Evolutionary conservation across 2,113 vertebrate genomes (phyloP).

Genomic region (Chlamydotis undulata): DNA sequence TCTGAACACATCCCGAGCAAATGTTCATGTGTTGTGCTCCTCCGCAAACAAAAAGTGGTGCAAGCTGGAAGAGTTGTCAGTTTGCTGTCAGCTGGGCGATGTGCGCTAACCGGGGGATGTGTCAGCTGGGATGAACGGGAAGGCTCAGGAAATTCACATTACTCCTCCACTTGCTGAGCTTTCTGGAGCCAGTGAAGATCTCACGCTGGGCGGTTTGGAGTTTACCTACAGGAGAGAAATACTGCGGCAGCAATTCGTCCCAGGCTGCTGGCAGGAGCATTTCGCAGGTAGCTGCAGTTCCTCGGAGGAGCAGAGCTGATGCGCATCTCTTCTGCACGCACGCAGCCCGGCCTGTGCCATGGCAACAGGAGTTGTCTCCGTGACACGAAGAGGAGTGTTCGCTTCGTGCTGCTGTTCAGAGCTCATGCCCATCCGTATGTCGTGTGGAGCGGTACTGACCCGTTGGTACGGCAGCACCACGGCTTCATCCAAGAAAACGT

Average conservation of each 20-base stretch:
- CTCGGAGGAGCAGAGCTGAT: not conserved
- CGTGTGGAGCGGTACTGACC: not conserved
- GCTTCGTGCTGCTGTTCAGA: not conserved
- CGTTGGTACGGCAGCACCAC: not conserved
- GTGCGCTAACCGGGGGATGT: not conserved
- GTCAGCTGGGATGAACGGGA: not conserved
- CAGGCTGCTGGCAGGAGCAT: not conserved
- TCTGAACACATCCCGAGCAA: not conserved
- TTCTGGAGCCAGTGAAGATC: not conserved
- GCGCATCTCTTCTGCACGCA: not conserved
- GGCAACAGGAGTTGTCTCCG: not conserved
- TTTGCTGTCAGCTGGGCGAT: not conserved
- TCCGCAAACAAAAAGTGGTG: not conserved
- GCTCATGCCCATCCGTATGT: not conserved
- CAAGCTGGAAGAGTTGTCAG: not conserved
- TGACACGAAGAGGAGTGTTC: conserved; percentile 1
- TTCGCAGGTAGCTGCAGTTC: not conserved
- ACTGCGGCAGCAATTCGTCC: not conserved
- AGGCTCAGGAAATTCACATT: not conserved
- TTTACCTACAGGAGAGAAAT: not conserved
- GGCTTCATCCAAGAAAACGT: conserved; percentile 19
- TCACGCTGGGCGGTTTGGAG: not conserved
- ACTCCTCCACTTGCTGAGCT: not conserved
- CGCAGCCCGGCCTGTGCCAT: not conserved
- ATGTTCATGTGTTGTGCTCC: not conserved